Percentiles rank a stretch among this genome's conserved stretches.
These are phyloP conservation scores for Rhamnusium bicolor DNA, from an alignment of 2,888 invertebrate genomes.

Conservation along the genomic window DNA sequence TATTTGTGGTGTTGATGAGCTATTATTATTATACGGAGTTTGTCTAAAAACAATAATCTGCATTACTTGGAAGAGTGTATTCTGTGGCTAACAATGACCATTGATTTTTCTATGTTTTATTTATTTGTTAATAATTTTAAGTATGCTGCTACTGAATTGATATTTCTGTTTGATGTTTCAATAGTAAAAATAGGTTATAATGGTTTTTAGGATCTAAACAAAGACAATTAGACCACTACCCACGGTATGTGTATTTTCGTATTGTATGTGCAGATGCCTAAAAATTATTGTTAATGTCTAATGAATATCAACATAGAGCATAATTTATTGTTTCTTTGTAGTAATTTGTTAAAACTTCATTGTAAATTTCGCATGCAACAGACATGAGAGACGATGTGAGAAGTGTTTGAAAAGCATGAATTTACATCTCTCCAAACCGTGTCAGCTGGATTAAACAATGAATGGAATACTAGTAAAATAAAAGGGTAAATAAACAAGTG, in stretches of 20 bases:
- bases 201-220: too few relatives aligned
- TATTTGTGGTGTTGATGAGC: too few relatives aligned
- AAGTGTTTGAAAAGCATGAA: slow-evolving; percentile 28
- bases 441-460: slow-evolving; percentile 33
- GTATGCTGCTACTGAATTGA: too few relatives aligned
- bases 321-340: background rate
- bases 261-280: background rate
- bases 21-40: too few relatives aligned
- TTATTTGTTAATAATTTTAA: too few relatives aligned
- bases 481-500: slow-evolving; percentile 45
- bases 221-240: too few relatives aligned
- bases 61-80: too few relatives aligned
- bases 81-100: too few relatives aligned
- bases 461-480: slow-evolving; percentile 37
- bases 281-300: background rate
- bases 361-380: background rate
- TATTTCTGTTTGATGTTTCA: too few relatives aligned
- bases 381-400: background rate
- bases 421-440: slow-evolving; percentile 37
- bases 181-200: too few relatives aligned
- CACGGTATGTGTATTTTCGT: background rate
- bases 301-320: background rate
- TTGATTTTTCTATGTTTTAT: too few relatives aligned
- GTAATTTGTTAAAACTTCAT: background rate
- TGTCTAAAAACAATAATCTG: too few relatives aligned